Percentiles rank a stretch among this genome's conserved stretches.
Conservation (phyloP, 2,888 invertebrate genomes). For the Apoderus coryli region DNA sequence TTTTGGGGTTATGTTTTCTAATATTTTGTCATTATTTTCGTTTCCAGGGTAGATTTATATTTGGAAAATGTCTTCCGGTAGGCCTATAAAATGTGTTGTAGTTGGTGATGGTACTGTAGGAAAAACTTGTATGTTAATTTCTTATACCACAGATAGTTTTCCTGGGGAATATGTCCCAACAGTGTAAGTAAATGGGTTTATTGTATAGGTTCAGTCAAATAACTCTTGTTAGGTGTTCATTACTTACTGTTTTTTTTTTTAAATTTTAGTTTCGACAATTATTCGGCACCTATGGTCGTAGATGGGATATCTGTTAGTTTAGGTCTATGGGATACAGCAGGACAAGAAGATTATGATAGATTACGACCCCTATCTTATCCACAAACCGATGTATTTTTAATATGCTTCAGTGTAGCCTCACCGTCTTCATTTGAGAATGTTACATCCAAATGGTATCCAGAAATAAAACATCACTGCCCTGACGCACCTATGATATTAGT, state of each 20-base stretch:
- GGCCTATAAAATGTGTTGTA: constrained; percentile 84
- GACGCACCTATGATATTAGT: constrained; percentile 98
- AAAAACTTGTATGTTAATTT: constrained; percentile 88
- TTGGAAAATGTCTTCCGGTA: constrained; percentile 89
- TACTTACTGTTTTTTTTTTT: too few relatives aligned
- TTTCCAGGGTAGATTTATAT: constrained; percentile 7
- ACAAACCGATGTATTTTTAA: constrained; percentile 98
- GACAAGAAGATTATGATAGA: constrained; percentile 95
- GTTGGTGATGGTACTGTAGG: constrained; percentile 90
- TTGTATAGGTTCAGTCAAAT: too few relatives aligned
- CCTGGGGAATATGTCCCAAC: constrained; percentile 91
- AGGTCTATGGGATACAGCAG: constrained; percentile 94
- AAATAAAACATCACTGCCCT: constrained; percentile 99
- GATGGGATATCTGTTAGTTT: constrained; percentile 94
- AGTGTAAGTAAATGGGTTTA: constrained; percentile 59
- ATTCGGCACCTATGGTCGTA: constrained; percentile 97
- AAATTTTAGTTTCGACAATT: constrained; percentile 99
- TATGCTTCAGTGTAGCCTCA: constrained; percentile 98
- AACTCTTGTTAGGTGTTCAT: too few relatives aligned
- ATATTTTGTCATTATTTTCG: too few relatives aligned
- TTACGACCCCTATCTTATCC: constrained; percentile 93
- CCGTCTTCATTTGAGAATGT: constrained; percentile 99
- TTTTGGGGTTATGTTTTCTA: too few relatives aligned
- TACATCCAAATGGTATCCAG: constrained; percentile 98
- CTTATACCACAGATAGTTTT: constrained; percentile 85